These are phyloP conservation scores for Melanostoma mellinum DNA, from an alignment of 2,888 invertebrate species.

Conservation along the genomic window DNA sequence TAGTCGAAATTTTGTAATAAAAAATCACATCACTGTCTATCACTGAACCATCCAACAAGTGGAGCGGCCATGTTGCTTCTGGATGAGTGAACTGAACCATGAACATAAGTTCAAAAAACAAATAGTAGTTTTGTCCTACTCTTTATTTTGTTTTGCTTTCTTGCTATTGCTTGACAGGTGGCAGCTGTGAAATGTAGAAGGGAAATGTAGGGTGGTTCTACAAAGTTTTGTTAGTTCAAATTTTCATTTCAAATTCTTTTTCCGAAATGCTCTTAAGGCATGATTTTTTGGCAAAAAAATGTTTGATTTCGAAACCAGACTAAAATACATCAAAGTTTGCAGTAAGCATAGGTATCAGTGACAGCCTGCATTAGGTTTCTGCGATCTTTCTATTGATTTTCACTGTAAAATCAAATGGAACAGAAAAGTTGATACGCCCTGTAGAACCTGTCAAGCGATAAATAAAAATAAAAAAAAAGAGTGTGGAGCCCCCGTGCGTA, in stretches of 20 bases:
- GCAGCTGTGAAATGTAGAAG: not conserved
- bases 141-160: not conserved
- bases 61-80: slow-evolving; percentile 69
- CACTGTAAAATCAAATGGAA: too few relatives aligned
- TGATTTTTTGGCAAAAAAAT: too few relatives aligned
- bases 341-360: too few relatives aligned
- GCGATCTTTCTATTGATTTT: too few relatives aligned
- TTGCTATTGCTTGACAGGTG: not conserved
- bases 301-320: too few relatives aligned
- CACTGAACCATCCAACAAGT: slow-evolving; percentile 65
- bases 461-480: too few relatives aligned
- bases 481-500: too few relatives aligned
- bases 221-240: not conserved
- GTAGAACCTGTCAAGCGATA: too few relatives aligned
- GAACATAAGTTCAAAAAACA: slow-evolving; percentile 27
- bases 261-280: too few relatives aligned
- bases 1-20: slow-evolving; percentile 19
- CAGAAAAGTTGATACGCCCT: too few relatives aligned
- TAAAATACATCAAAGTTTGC: too few relatives aligned
- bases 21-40: slow-evolving; percentile 42
- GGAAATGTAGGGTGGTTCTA: not conserved
- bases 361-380: too few relatives aligned
- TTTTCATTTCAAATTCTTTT: not conserved
- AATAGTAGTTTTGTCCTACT: not conserved
- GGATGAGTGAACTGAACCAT: slow-evolving; percentile 49